A percentile compares a stretch with the other conserved stretches of the same genome.
phyloP scores from a whole-genome alignment of 2,888 invertebrate genomes.

The Copidosoma aretas region DNA sequence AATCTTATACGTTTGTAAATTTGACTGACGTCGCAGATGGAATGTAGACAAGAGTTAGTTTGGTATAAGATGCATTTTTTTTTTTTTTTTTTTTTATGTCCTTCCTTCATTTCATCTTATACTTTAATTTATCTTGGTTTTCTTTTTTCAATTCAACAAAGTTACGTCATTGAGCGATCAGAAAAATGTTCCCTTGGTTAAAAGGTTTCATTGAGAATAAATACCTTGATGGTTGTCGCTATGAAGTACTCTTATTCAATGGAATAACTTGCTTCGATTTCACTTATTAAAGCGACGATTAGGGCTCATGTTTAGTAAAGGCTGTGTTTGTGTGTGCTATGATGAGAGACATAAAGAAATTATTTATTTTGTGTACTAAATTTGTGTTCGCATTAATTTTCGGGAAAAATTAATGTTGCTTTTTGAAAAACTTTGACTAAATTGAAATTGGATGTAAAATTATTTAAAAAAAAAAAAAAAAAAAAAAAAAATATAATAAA shows the following conservation, averaged over 20 bases:
- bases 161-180: conserved; percentile 16
- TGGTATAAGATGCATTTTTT: conserved; percentile 56
- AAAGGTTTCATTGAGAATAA: conserved; percentile 25
- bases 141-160: neutral
- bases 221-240: neutral
- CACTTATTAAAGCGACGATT: neutral
- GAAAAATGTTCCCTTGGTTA: conserved; percentile 15
- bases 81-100: conserved; percentile 58
- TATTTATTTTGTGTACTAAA: neutral
- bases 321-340: conserved; percentile 16
- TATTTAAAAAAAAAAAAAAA: too few relatives aligned
- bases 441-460: too few relatives aligned
- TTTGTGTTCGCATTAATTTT: neutral
- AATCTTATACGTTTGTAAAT: conserved; percentile 54
- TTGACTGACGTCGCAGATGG: conserved; percentile 51
- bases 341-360: neutral
- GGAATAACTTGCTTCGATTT: neutral
- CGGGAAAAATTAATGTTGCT: neutral
- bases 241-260: neutral
- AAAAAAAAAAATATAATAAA: too few relatives aligned
- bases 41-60: conserved; percentile 49
- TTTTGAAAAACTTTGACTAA: too few relatives aligned
- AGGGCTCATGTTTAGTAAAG: conserved; percentile 1
- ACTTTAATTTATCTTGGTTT: conserved; percentile 13
- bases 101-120: conserved; percentile 15